Percentiles rank a stretch among this genome's conserved stretches.
Evolutionary conservation across 2,113 vertebrate species (phyloP).

Genomic region (Mormyrus iriodes): DNA sequence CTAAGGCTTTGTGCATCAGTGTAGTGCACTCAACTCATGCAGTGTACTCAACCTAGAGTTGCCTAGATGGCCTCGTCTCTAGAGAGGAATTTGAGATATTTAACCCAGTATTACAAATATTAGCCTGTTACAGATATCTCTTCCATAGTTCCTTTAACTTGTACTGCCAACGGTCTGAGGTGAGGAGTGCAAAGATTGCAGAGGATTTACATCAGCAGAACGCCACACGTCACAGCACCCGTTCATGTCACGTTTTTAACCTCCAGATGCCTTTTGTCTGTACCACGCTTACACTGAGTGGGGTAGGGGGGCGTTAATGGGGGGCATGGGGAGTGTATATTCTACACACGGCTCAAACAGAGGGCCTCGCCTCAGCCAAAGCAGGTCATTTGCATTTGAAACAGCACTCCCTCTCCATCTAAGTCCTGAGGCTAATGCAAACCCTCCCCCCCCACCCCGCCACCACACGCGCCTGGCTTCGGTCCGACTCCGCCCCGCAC

Average conservation of each 20-base stretch:
- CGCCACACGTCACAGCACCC: not conserved
- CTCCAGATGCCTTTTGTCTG: not conserved
- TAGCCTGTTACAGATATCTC: not conserved
- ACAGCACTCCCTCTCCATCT: conserved; percentile 46
- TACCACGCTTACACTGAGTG: not conserved
- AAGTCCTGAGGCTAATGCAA: conserved; percentile 57
- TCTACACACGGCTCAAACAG: conserved; percentile 57
- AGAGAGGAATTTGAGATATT: not conserved
- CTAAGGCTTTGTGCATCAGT: not conserved
- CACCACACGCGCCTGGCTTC: conserved; percentile 35
- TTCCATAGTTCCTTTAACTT: not conserved
- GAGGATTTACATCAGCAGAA: not conserved
- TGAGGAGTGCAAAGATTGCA: not conserved
- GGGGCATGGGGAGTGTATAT: conserved; percentile 51
- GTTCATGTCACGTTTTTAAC: not conserved
- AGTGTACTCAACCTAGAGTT: not conserved
- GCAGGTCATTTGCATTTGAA: conserved; percentile 66
- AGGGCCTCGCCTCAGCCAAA: conserved; percentile 46
- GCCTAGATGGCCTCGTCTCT: not conserved
- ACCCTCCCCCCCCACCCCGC: too few species aligned
- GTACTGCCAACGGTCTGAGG: not conserved
- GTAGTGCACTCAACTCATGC: too few species aligned
- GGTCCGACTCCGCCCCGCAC: conserved; percentile 41
- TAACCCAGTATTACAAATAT: not conserved
- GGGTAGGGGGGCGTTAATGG: not conserved